A percentile compares a stretch with the other conserved stretches of the same genome.
Conservation (phyloP, 2,888 invertebrate species). For the Ischnura elegans region DNA sequence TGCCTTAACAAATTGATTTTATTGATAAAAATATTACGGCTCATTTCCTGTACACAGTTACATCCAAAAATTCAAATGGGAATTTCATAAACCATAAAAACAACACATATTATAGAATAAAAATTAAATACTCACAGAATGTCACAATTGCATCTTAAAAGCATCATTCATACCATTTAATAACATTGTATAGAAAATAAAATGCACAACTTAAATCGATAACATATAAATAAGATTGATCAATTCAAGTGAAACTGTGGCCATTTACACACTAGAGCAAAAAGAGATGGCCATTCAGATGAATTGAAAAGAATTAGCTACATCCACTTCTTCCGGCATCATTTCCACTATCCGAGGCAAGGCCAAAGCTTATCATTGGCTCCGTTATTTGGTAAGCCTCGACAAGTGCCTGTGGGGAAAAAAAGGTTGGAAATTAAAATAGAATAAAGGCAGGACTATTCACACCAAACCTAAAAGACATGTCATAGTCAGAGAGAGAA, state of each 20-base stretch:
- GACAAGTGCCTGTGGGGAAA: constrained; percentile 14
- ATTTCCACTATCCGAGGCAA: not conserved
- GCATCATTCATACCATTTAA: not conserved
- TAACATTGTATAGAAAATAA: not conserved
- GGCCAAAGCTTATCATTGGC: constrained; percentile 31
- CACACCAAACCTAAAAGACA: too few species aligned
- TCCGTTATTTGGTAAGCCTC: not conserved
- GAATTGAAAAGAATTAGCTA: not conserved
- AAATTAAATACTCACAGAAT: not conserved
- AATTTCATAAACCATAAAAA: too few species aligned
- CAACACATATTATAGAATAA: too few species aligned
- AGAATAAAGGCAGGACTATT: too few species aligned
- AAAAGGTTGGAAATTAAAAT: not conserved
- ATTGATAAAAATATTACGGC: too few species aligned
- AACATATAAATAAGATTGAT: not conserved
- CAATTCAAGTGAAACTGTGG: not conserved
- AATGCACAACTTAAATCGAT: not conserved
- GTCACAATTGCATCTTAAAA: not conserved
- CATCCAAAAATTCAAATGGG: too few species aligned
- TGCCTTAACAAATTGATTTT: too few species aligned
- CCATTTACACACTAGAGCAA: not conserved
- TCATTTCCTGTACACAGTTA: too few species aligned
- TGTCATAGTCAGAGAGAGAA: too few species aligned
- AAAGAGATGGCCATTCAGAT: not conserved
- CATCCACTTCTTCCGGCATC: not conserved